phyloP scores from a whole-genome alignment of 2,113 vertebrate genomes.

The Panurus biarmicus region DNA sequence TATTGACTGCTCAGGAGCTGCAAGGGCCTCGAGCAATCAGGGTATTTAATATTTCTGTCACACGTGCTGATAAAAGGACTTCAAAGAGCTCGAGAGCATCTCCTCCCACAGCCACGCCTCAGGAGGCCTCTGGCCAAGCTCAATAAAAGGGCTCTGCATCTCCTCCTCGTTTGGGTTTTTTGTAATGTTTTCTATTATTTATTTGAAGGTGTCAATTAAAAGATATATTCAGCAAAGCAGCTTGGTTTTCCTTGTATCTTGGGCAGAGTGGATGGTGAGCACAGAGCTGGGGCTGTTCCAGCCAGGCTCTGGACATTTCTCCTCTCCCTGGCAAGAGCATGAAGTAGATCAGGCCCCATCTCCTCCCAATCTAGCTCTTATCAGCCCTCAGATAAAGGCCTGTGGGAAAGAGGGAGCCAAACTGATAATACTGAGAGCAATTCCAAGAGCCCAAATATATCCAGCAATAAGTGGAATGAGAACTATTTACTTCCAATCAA shows the following conservation, averaged over 20 bases:
- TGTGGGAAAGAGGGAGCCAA: background rate
- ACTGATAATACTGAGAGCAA: background rate
- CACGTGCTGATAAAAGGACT: background rate
- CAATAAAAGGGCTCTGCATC: conserved; percentile 51
- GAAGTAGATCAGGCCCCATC: background rate
- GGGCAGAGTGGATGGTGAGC: background rate
- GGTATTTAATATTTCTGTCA: conserved; percentile 15
- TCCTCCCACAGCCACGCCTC: background rate
- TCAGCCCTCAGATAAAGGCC: background rate
- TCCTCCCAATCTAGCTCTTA: background rate
- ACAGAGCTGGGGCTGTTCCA: background rate
- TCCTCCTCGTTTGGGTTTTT: conserved; percentile 17
- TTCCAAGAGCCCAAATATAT: background rate
- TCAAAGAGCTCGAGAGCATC: background rate
- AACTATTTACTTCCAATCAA: background rate
- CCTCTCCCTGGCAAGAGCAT: background rate
- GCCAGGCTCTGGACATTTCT: background rate
- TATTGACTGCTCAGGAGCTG: conserved; percentile 8
- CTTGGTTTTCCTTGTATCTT: background rate
- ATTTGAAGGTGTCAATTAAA: conserved; percentile 51
- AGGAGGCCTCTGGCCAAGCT: conserved; percentile 4
- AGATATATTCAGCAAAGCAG: background rate
- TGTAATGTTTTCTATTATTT: conserved; percentile 21
- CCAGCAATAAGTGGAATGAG: background rate
- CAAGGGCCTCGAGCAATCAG: background rate